phyloP scores from a whole-genome alignment of 2,888 invertebrate genomes.

The Nephrocerus scutellatus region DNA sequence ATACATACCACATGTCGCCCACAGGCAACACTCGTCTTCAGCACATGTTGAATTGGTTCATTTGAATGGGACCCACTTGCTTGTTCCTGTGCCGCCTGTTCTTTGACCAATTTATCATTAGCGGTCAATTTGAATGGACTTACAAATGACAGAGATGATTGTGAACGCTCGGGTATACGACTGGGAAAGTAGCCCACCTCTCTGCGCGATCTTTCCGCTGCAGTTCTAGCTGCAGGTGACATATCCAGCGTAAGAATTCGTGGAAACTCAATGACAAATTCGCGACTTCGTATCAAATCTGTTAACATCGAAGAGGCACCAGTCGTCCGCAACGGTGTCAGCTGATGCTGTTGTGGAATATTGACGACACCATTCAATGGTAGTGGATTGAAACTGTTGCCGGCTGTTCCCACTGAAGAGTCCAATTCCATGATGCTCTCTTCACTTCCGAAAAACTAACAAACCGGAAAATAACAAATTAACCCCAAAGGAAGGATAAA shows the following conservation, averaged over 20 bases:
- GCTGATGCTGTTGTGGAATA: neutral
- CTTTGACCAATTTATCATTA: too few species aligned
- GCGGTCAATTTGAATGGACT: too few species aligned
- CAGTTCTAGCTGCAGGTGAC: conserved; percentile 18
- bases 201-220: conserved; percentile 29
- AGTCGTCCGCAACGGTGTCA: neutral
- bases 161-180: conserved; percentile 40
- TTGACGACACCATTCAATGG: neutral
- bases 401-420: conserved; percentile 50
- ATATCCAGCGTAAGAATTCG: conserved; percentile 36
- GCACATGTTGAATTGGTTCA: too few species aligned
- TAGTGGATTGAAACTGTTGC: conserved; percentile 4
- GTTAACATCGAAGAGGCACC: conserved; percentile 22
- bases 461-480: neutral
- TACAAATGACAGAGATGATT: conserved; percentile 40
- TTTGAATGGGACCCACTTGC: too few species aligned
- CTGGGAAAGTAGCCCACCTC: conserved; percentile 30
- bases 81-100: too few species aligned
- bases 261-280: conserved; percentile 40
- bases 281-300: conserved; percentile 37
- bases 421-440: conserved; percentile 76
- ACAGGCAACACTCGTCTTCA: too few species aligned
- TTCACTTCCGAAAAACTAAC: conserved; percentile 73
- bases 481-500: too few species aligned
- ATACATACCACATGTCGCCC: too few species aligned